Evolutionary conservation across 2,888 invertebrate species (phyloP), one percentile per base, ranked within the genome.

Genomic region (Sminthurides aquaticus): DNA sequence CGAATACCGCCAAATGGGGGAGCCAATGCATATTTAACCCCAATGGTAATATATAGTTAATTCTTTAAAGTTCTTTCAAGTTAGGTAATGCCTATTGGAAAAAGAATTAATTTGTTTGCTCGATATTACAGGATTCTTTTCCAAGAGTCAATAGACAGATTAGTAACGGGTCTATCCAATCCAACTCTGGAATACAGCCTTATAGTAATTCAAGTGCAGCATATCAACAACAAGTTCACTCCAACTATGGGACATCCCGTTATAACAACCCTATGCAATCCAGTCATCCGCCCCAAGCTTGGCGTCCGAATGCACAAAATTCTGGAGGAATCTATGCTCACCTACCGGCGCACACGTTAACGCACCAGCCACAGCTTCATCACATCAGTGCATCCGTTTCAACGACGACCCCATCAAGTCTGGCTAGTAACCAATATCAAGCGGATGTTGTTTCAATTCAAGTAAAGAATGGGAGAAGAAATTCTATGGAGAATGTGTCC

Each of bases 361-460:
- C 71, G 11, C 74, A 74, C 62, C 71, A 74, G 43, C 72, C 72
- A 8, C 74, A 74, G 58, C 58, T 74, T 22, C 74, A 74, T 61
- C 65, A 69, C 28, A 20, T 34, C 29, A 57, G 49, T 28, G 48
- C 34, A 28, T 49, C 62, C 26, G 55, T 49, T n/a, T 52, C 22
- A 11, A 26, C 65, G 48, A 29, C 25, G n/a, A 18, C 67, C 24
- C 60, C 67, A 18, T 49, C 57, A 57, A 54, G 57, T 34, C 29
- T 43, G 22, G 28, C 49, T 18, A 68, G 65, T 55, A 67, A 75
- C 43, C 71, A 73, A 56, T 76, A 77, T 64, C 76, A 77, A 60
- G 78, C 79, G 3, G 79, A 80, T 71, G 77, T 80, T 1, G 78
- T 80, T 29, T 79, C 80, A 20, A 79, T 79, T 28, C 79, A 79